These are phyloP conservation scores for Melanostigma gelatinosum DNA, from an alignment of 2,113 vertebrate species.

Conservation along the genomic window DNA sequence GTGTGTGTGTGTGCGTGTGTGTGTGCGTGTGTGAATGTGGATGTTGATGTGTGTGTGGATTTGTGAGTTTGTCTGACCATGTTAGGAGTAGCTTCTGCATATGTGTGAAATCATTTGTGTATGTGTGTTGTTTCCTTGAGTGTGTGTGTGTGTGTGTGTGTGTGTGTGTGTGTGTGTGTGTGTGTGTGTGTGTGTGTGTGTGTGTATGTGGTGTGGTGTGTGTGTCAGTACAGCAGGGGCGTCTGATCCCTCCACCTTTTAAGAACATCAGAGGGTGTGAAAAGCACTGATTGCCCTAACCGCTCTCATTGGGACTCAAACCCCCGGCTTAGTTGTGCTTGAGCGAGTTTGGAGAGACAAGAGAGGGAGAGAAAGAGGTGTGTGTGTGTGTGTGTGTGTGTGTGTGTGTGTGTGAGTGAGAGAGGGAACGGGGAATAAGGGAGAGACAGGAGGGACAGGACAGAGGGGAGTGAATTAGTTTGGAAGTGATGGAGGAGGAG, in stretches of 20 bases:
- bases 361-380: slow-evolving; percentile 45
- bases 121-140: slow-evolving; percentile 3
- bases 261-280: slow-evolving; percentile 84
- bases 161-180: slow-evolving; percentile 10
- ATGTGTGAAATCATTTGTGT: slow-evolving; percentile 32
- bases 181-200: background rate
- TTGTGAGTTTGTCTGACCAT: slow-evolving; percentile 27
- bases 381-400: slow-evolving; percentile 24
- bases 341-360: slow-evolving; percentile 79
- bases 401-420: background rate
- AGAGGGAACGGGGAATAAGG: slow-evolving; percentile 37
- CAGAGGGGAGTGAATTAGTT: slow-evolving; percentile 54
- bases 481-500: slow-evolving; percentile 37
- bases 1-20: slow-evolving; percentile 21
- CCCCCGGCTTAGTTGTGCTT: slow-evolving; percentile 81
- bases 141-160: background rate
- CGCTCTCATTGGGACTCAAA: slow-evolving; percentile 82
- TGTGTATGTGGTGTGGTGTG: slow-evolving; percentile 35
- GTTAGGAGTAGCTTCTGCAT: slow-evolving; percentile 14
- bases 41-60: slow-evolving; percentile 13
- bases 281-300: slow-evolving; percentile 83
- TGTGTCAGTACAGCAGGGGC: slow-evolving; percentile 71
- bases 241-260: slow-evolving; percentile 82
- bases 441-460: slow-evolving; percentile 37
- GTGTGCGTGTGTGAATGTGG: slow-evolving; percentile 24